Base-by-base conservation (phyloP, 2,113 vertebrate genomes). In the Nycticebus coucang region DNA sequence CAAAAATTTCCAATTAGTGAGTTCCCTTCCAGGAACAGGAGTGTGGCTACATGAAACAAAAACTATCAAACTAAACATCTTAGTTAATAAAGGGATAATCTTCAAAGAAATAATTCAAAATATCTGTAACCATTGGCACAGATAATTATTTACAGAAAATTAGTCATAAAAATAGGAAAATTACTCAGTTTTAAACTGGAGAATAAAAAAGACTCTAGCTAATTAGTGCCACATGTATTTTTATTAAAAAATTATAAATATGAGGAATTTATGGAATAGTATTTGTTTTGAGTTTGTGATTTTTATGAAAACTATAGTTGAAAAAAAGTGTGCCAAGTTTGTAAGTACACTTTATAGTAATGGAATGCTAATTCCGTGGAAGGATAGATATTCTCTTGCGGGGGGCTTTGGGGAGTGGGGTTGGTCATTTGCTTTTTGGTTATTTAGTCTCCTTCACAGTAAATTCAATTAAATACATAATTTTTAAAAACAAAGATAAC, bases 211-310 rank as follows among this genome's bases (percentile, higher is more conserved):
- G 28, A 74, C 2, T 53, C 75, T 72, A 89, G 45, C 45, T 83
- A 79, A 64, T 10, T 75, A 53, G n/a, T 91, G 7, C 35, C 12
- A 26, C 87, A 94, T 68, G 37, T 35, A 24, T 57, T 81, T 14
- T 88, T n/a, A 89, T 26, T 79, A 77, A 95, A 95, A 90, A 87
- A 81, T 62, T 85, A 83, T 37, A 64, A 75, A 92, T 35, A 80
- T 22, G 12, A 86, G 21, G 18, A 64, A 57, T 69, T 96, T 57
- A 91, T 62, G 33, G 53, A 94, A 79, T 12, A 22, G 22, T 7
- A 78, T 4, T 45, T 83, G n/a, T 59, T 77, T 92, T 83, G 53
- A 66, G 3, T 69, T 82, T 69, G 3, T 4, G 86, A 89, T 53
- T 41, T 41, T 94, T 82, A 69, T 64, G 72, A 86, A 85, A 89